Conservation (phyloP, 2,888 invertebrate genomes). For the Himalopsyche anomala region DNA sequence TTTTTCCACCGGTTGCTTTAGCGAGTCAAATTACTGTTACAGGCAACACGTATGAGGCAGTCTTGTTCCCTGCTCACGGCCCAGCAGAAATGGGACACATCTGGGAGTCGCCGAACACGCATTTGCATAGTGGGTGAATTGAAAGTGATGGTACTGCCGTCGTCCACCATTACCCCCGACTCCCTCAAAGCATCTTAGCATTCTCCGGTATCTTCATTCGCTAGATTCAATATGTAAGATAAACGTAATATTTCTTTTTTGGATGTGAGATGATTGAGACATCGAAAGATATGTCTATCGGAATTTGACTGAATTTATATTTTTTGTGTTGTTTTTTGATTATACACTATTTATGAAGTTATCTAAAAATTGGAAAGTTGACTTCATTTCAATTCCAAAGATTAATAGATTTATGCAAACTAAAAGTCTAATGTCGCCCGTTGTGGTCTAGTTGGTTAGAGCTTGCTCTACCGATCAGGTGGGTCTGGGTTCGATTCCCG, state of each 20-base stretch:
- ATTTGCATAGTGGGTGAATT: constrained; percentile 64
- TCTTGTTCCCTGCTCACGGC: not conserved
- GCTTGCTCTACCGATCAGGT: too few relatives aligned
- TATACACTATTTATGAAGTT: not conserved
- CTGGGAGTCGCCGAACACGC: constrained; percentile 62
- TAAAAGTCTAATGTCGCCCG: too few relatives aligned
- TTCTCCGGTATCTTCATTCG: not conserved
- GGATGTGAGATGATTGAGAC: constrained; percentile 5
- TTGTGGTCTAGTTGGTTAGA: too few relatives aligned
- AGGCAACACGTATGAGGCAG: not conserved
- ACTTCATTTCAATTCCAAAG: too few relatives aligned
- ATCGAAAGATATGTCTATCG: not conserved
- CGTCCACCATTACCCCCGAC: constrained; percentile 60
- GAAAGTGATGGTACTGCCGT: constrained; percentile 62
- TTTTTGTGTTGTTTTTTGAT: not conserved
- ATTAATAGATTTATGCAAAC: too few relatives aligned
- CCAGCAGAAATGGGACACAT: constrained; percentile 57
- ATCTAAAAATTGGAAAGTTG: too few relatives aligned
- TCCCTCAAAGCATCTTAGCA: constrained; percentile 42
- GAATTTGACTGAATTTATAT: not conserved
- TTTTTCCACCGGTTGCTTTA: constrained; percentile 1
- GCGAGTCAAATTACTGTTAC: not conserved
- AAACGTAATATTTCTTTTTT: constrained; percentile 21
- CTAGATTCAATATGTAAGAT: constrained; percentile 34
- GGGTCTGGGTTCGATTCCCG: too few relatives aligned